Percentiles rank a stretch among this genome's conserved stretches.
phyloP scores from a whole-genome alignment of 2,113 vertebrate genomes.

The Aleadryas rufinucha region DNA sequence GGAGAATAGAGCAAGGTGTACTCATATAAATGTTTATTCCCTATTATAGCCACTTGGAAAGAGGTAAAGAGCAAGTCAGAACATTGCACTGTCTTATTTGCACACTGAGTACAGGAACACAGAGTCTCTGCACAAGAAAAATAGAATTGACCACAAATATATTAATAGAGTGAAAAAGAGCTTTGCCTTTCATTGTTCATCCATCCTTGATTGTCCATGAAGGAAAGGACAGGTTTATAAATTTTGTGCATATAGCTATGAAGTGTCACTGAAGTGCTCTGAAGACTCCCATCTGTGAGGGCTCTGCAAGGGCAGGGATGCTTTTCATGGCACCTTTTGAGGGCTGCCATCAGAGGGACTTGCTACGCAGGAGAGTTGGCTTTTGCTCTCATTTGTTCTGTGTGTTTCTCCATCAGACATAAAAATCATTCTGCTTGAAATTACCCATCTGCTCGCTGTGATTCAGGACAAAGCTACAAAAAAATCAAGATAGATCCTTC shows the following conservation, averaged over 20 bases:
- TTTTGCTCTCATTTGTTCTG: slow-evolving; percentile 18
- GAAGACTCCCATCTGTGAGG: not conserved
- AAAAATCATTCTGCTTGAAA: slow-evolving; percentile 30
- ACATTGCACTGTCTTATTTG: not conserved
- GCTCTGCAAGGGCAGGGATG: not conserved
- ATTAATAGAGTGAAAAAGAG: not conserved
- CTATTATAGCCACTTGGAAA: not conserved
- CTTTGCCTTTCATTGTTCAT: not conserved
- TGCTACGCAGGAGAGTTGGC: not conserved
- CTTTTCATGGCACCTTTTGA: not conserved
- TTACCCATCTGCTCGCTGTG: slow-evolving; percentile 18
- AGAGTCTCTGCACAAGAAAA: not conserved
- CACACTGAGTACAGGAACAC: not conserved
- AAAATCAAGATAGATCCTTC: not conserved
- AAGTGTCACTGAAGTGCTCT: not conserved
- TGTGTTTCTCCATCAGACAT: slow-evolving; percentile 4
- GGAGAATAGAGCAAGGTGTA: not conserved
- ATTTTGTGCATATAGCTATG: not conserved
- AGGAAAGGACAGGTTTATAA: not conserved
- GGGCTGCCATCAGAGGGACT: not conserved
- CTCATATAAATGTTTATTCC: not conserved
- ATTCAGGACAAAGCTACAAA: not conserved
- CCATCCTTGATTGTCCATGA: not conserved
- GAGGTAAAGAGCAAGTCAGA: not conserved
- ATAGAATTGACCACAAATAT: not conserved